Base-by-base conservation (phyloP, 2,888 invertebrate species). In the Alsophila aescularia region DNA sequence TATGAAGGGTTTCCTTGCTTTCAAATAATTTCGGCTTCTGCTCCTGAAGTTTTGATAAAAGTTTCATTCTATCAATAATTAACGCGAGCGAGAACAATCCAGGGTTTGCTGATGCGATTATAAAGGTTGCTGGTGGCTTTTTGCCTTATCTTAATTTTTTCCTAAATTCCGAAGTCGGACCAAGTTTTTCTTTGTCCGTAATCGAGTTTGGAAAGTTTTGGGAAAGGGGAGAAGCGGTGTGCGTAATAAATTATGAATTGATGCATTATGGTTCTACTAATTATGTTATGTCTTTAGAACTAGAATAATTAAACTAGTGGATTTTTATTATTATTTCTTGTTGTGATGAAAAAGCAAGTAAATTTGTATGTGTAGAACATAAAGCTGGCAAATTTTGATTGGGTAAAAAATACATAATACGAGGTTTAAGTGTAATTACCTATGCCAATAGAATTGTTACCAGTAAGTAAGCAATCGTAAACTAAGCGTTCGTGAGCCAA, bases 21-120 rank as follows among this genome's bases (percentile, higher is more conserved):
- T 86, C 90, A 87, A 90, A 91, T 90, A 91, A 90, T 90, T 91
- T 90, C 81, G 88, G 89, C 88, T 90, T 91, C 91, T 91, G 90
- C 83, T 90, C 80, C 66, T 91, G 91, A 91, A 91, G 90, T 91
- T 91, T 91, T 88, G 87, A 90, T 90, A 90, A 90, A 91, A 91
- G 88, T 91, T 91, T 90, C 85, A 89, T 90, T 90, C 90, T 89
- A 91, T 91, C 91, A 91, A 91, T 91, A 90, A 91, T 91, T 91
- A 91, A 91, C 87, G 87, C 79, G 83, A 81, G 81, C 87, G 85
- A 77, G 84, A 81, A 84, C 87, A 86, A 86, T 85, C 77, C 85
- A 58, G 79, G 78, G 76, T 78, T 72, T 70, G 77, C 79, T 88
- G 90, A 90, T 90, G 90, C 87, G 90, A 90, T 91, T 90, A 90